phyloP scores from a whole-genome alignment of 2,797 vertebrate species.

The Poeciliopsis gracilis region DNA sequence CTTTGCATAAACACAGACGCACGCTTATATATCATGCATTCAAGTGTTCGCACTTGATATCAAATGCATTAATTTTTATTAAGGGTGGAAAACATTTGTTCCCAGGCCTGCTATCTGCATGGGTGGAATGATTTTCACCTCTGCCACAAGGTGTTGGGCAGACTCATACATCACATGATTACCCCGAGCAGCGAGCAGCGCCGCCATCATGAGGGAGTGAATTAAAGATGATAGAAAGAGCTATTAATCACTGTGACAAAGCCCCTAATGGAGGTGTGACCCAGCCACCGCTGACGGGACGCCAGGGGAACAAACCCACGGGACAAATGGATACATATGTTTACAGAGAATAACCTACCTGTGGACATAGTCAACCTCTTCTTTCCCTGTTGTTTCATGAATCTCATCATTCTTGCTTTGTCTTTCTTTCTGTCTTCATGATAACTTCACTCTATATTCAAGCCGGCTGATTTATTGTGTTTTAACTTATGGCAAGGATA shows the following conservation, averaged over 20 bases:
- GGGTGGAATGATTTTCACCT: constrained; percentile 98
- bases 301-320: constrained; percentile 86
- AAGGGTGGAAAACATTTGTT: constrained; percentile 94
- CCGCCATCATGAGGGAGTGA: constrained; percentile 99
- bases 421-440: not conserved
- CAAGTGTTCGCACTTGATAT: constrained; percentile 81
- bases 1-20: constrained; percentile 30
- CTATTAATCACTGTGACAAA: constrained; percentile 99
- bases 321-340: constrained; percentile 99
- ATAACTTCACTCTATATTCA: not conserved
- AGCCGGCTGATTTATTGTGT: not conserved
- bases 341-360: constrained; percentile 98
- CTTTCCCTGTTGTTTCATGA: constrained; percentile 14
- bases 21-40: constrained; percentile 37
- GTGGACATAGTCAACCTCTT: constrained; percentile 81
- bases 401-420: constrained; percentile 16
- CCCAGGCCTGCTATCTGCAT: constrained; percentile 94
- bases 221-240: constrained; percentile 99
- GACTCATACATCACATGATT: constrained; percentile 99
- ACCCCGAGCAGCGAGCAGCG: constrained; percentile 94
- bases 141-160: constrained; percentile 97
- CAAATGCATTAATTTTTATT: constrained; percentile 98
- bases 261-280: constrained; percentile 99
- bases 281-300: constrained; percentile 91
- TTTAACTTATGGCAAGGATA: not conserved